Percentiles rank a stretch among this genome's conserved stretches.
Conservation (phyloP, 2,113 vertebrate genomes). For the Illadopsis cleaveri region DNA sequence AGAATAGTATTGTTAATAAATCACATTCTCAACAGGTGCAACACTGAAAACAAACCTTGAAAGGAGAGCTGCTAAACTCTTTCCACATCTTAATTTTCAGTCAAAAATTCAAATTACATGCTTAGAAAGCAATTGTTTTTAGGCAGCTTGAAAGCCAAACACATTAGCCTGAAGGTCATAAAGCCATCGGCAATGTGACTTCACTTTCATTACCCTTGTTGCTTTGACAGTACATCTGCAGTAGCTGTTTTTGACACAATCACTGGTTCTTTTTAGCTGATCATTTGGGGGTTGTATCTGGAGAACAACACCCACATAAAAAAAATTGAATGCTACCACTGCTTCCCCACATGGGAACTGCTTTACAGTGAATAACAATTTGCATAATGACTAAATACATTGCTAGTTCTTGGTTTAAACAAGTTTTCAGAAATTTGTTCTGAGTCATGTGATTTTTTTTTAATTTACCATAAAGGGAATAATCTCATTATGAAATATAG, state of each 20-base stretch:
- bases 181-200: slow-evolving; percentile 14
- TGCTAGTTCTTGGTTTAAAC: not conserved
- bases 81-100: not conserved
- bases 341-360: not conserved
- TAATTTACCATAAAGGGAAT: not conserved
- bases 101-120: not conserved
- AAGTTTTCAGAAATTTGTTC: not conserved
- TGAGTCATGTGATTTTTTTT: not conserved
- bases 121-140: not conserved
- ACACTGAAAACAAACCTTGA: not conserved
- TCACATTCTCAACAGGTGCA: not conserved
- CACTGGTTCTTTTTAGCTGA: not conserved
- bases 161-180: slow-evolving; percentile 6
- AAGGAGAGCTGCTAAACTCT: not conserved
- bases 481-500: slow-evolving; percentile 29
- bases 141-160: slow-evolving; percentile 4
- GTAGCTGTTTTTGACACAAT: not conserved
- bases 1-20: not conserved
- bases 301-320: not conserved
- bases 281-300: not conserved
- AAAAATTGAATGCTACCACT: not conserved
- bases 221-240: not conserved
- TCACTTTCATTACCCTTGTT: not conserved
- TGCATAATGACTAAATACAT: not conserved
- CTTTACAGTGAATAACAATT: not conserved